phyloP scores from a whole-genome alignment of 2,113 vertebrate species.

The Rutilus rutilus region DNA sequence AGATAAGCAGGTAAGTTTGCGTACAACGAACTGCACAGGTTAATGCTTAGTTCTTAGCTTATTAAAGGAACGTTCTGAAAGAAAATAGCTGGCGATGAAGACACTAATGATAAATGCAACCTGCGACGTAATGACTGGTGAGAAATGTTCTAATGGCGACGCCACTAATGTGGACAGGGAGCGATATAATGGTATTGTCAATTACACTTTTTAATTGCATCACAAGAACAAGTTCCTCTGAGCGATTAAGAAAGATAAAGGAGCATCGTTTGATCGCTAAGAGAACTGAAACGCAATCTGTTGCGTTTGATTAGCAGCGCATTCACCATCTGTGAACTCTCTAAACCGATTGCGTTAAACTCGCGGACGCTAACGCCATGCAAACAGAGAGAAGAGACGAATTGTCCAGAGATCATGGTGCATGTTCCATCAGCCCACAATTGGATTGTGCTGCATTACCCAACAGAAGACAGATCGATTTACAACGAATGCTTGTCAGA shows the following conservation, averaged over 20 bases:
- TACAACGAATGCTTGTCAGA: conserved; percentile 31
- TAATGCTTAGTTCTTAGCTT: neutral
- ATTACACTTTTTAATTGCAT: conserved; percentile 14
- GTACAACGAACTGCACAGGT: neutral
- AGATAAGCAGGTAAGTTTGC: conserved; percentile 10
- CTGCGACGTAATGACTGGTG: neutral
- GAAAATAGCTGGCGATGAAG: neutral
- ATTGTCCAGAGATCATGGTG: conserved; percentile 1
- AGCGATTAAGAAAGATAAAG: conserved; percentile 30
- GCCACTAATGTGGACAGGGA: too few relatives aligned
- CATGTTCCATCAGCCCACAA: conserved; percentile 15
- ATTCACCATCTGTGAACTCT: conserved; percentile 28
- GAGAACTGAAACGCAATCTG: conserved; percentile 17
- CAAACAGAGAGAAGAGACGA: conserved; percentile 14
- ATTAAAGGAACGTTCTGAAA: neutral
- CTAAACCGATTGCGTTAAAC: conserved; percentile 31
- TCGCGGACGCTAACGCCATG: neutral
- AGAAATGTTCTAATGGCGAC: neutral
- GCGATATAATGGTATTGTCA: conserved; percentile 1
- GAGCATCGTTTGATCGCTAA: neutral
- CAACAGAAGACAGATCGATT: conserved; percentile 33
- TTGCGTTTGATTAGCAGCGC: conserved; percentile 14
- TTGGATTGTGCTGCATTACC: conserved; percentile 16
- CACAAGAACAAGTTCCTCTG: conserved; percentile 3
- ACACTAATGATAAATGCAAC: neutral